These are phyloP conservation scores for Napeogenes sylphis DNA, from an alignment of 2,888 invertebrate species.

Conservation along the genomic window DNA sequence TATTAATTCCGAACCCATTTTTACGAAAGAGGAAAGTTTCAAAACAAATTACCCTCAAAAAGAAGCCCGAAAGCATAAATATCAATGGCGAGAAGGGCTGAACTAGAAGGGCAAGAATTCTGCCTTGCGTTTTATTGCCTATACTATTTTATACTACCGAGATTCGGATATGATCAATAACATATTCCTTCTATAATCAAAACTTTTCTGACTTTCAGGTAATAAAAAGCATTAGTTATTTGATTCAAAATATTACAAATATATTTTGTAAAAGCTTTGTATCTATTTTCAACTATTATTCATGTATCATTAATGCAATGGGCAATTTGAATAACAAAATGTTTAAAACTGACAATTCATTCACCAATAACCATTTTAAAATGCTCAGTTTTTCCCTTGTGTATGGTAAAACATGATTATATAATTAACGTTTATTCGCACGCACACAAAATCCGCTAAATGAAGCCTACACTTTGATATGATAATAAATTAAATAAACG, in stretches of 20 bases:
- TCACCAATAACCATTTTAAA: constrained; percentile 54
- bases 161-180: constrained; percentile 60
- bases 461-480: constrained; percentile 70
- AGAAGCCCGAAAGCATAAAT: constrained; percentile 65
- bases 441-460: constrained; percentile 63
- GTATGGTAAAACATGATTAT: constrained; percentile 59
- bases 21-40: constrained; percentile 61
- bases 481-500: constrained; percentile 74
- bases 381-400: constrained; percentile 60
- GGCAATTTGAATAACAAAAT: constrained; percentile 30
- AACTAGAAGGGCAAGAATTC: constrained; percentile 52
- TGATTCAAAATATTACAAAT: constrained; percentile 5
- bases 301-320: background rate
- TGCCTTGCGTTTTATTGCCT: constrained; percentile 61
- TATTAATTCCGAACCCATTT: constrained; percentile 61
- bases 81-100: constrained; percentile 63
- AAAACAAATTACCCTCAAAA: constrained; percentile 61
- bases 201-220: constrained; percentile 8
- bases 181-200: constrained; percentile 36
- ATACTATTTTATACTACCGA: constrained; percentile 52
- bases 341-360: constrained; percentile 48
- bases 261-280: background rate
- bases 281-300: background rate
- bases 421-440: constrained; percentile 66
- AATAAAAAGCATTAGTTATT: background rate